Evolutionary conservation across 2,797 vertebrate genomes (phyloP).

Genomic region (Microchirus variegatus): DNA sequence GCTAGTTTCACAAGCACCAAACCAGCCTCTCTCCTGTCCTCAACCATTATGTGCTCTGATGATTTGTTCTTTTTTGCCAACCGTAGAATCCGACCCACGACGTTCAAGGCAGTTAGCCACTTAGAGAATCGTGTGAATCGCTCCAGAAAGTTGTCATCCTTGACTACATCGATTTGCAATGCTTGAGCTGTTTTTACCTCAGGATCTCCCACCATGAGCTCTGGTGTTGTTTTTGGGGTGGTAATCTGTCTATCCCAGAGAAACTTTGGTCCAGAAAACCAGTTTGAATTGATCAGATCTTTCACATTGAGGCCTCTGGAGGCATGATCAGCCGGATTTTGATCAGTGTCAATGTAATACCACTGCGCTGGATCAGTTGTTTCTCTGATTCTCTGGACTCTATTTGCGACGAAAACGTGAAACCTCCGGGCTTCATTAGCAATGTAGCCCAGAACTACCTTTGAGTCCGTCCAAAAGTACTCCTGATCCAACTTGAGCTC

Average conservation of each 20-base stretch:
- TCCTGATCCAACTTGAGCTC: conserved; percentile 2
- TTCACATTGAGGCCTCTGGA: neutral
- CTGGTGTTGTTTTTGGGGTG: neutral
- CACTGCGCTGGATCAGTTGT: neutral
- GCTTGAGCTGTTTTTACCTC: neutral
- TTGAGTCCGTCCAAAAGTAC: conserved; percentile 10
- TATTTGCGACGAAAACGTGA: neutral
- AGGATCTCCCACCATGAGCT: neutral
- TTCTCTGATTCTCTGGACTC: neutral
- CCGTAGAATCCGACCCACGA: no score
- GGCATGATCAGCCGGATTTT: neutral
- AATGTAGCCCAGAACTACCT: conserved; percentile 1
- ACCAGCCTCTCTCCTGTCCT: no score
- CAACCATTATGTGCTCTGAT: no score
- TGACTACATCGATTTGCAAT: neutral
- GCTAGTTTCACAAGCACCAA: no score
- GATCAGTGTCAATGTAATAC: neutral
- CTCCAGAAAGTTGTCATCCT: no score
- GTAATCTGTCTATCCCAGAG: neutral
- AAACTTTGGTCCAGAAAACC: neutral
- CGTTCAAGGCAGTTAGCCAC: no score
- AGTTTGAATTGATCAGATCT: neutral
- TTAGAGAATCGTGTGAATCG: no score
- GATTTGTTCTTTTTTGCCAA: no score
- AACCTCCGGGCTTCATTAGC: conserved; percentile 6